Evolutionary conservation across 1,140 invertebrate species (phyloP).

Genomic region (Macrotrachela quadricornifera): DNA sequence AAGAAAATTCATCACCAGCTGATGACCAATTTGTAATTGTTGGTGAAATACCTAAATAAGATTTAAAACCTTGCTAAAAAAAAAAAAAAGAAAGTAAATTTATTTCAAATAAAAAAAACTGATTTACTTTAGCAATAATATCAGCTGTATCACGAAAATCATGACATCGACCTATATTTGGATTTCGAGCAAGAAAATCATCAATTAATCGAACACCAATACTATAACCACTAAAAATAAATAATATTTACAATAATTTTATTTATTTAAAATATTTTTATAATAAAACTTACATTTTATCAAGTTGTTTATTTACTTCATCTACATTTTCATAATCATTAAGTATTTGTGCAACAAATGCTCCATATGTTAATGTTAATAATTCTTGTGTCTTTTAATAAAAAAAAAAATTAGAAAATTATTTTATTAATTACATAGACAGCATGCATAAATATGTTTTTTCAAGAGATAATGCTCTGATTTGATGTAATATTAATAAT

Average conservation of each 20-base stretch:
- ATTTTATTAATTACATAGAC: no score
- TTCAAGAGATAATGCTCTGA: no score
- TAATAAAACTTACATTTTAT: slow-evolving; percentile 30
- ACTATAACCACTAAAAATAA: slow-evolving; percentile 55
- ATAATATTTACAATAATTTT: background rate
- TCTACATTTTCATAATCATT: slow-evolving; percentile 93
- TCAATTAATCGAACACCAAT: slow-evolving; percentile 91
- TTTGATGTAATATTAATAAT: no score
- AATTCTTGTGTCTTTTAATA: slow-evolving; percentile 48
- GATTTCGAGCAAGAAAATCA: slow-evolving; percentile 71
- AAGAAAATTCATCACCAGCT: slow-evolving; percentile 81
- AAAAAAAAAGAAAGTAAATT: slow-evolving; percentile 9
- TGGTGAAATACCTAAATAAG: slow-evolving; percentile 73
- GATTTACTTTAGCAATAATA: slow-evolving; percentile 53
- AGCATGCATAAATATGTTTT: no score
- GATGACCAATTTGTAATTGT: slow-evolving; percentile 76
- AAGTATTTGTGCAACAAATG: slow-evolving; percentile 78
- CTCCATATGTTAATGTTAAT: slow-evolving; percentile 88
- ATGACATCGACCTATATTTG: slow-evolving; percentile 63
- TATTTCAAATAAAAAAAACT: background rate
- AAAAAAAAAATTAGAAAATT: no score
- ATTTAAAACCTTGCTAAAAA: slow-evolving; percentile 48
- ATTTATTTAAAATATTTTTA: background rate
- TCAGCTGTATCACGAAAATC: slow-evolving; percentile 92
- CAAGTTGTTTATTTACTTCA: slow-evolving; percentile 43